Evolutionary conservation across 2,888 invertebrate genomes (phyloP).

Genomic region (Melolontha melolontha): DNA sequence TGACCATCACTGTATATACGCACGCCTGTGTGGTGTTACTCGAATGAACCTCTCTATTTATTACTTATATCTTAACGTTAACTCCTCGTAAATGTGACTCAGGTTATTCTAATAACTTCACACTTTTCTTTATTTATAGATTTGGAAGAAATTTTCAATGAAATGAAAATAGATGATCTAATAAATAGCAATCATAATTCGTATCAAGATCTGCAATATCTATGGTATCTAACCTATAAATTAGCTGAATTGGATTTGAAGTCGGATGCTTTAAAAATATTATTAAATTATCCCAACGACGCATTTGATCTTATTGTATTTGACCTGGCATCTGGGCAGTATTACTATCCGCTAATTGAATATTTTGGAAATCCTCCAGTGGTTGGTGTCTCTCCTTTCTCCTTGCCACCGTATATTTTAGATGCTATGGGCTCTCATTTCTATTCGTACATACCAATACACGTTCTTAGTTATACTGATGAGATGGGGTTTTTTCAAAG

Average conservation of each 20-base stretch:
- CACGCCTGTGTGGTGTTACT: too few species aligned
- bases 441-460: slow-evolving; percentile 52
- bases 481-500: slow-evolving; percentile 52
- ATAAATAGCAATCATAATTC: neutral
- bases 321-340: slow-evolving; percentile 43
- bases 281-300: slow-evolving; percentile 49
- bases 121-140: too few species aligned
- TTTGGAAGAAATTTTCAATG: too few species aligned
- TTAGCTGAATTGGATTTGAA: slow-evolving; percentile 42
- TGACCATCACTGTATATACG: too few species aligned
- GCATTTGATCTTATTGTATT: slow-evolving; percentile 50
- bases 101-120: too few species aligned
- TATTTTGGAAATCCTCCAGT: slow-evolving; percentile 48
- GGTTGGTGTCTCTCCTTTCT: slow-evolving; percentile 46
- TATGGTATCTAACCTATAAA: neutral
- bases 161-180: too few species aligned
- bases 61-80: too few species aligned
- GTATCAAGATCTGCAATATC: neutral
- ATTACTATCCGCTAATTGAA: slow-evolving; percentile 48
- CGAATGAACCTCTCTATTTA: too few species aligned
- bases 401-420: slow-evolving; percentile 34
- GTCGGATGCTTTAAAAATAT: slow-evolving; percentile 41
- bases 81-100: too few species aligned
- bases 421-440: slow-evolving; percentile 45
- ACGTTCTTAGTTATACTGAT: slow-evolving; percentile 45